phyloP scores from a whole-genome alignment of 2,113 vertebrate species.

The Atherinomorus stipes region DNA sequence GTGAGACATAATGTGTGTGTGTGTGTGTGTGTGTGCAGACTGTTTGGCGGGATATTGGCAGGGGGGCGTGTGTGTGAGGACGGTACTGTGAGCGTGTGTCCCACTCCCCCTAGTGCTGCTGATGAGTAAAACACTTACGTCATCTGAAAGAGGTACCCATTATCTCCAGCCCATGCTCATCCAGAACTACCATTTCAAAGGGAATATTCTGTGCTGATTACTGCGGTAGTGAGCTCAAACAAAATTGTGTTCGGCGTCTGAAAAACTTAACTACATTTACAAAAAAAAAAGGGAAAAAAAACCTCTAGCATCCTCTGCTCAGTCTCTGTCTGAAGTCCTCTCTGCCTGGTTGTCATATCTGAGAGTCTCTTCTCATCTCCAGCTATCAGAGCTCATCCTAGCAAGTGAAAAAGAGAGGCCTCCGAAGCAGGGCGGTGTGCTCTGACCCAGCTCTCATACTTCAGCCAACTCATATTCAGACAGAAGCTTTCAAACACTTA shows the following conservation, averaged over 20 bases:
- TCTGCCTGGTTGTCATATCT: conserved; percentile 48
- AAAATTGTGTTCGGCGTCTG: conserved; percentile 26
- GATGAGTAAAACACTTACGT: conserved; percentile 75
- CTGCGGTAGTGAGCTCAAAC: conserved; percentile 16
- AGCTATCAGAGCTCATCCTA: conserved; percentile 58
- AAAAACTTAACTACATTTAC: conserved; percentile 29
- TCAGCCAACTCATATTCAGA: conserved; percentile 58
- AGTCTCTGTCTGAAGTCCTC: conserved; percentile 23
- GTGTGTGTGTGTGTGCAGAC: conserved; percentile 29
- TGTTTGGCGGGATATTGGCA: conserved; percentile 54
- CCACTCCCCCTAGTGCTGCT: conserved; percentile 78
- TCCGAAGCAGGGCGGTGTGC: conserved; percentile 48
- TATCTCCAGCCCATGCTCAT: conserved; percentile 37
- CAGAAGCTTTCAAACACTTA: conserved; percentile 69
- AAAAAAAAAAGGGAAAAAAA: not conserved
- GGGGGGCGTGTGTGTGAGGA: conserved; percentile 45
- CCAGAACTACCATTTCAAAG: conserved; percentile 48
- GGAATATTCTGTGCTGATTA: conserved; percentile 55
- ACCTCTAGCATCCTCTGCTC: conserved; percentile 32
- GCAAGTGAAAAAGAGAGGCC: conserved; percentile 23
- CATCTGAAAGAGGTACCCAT: conserved; percentile 61
- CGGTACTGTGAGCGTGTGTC: conserved; percentile 62
- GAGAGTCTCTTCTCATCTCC: conserved; percentile 53
- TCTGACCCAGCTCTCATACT: conserved; percentile 60
- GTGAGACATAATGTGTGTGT: conserved; percentile 58